phyloP scores from a whole-genome alignment of 2,113 vertebrate species.

The Ptilorrhoa leucosticta region DNA sequence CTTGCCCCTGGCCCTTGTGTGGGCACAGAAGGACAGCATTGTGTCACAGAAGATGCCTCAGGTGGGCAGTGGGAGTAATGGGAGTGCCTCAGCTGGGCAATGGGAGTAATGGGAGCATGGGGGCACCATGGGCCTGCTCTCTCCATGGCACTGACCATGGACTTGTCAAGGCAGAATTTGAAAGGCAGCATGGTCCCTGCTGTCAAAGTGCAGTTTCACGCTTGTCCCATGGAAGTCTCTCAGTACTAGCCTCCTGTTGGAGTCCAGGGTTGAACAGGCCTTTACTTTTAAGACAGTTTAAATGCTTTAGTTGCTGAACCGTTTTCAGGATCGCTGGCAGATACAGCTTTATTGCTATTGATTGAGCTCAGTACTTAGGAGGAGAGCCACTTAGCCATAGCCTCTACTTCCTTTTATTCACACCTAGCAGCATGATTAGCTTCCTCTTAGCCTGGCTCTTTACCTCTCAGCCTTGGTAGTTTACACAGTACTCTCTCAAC shows the following conservation, averaged over 20 bases:
- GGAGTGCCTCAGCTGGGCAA: not conserved
- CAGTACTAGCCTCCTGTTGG: not conserved
- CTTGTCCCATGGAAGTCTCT: not conserved
- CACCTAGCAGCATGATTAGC: not conserved
- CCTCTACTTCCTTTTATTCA: constrained; percentile 11
- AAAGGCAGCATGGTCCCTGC: not conserved
- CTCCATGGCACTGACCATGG: accelerated
- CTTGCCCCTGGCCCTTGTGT: not conserved
- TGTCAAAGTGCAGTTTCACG: not conserved
- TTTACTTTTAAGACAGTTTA: not conserved
- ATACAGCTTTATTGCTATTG: not conserved
- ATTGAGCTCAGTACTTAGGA: not conserved
- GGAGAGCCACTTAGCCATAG: not conserved
- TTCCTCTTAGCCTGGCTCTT: not conserved
- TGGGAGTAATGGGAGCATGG: accelerated
- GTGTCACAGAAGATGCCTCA: not conserved
- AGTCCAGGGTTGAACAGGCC: not conserved
- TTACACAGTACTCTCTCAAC: not conserved
- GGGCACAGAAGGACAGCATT: not conserved
- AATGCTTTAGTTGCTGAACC: not conserved
- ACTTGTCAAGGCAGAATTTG: not conserved
- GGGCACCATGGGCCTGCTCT: not conserved
- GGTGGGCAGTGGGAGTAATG: too few species aligned
- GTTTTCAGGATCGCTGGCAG: not conserved
- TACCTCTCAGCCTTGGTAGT: not conserved